Conservation (phyloP, 1,140 invertebrate species). For the Ruditapes philippinarum region DNA sequence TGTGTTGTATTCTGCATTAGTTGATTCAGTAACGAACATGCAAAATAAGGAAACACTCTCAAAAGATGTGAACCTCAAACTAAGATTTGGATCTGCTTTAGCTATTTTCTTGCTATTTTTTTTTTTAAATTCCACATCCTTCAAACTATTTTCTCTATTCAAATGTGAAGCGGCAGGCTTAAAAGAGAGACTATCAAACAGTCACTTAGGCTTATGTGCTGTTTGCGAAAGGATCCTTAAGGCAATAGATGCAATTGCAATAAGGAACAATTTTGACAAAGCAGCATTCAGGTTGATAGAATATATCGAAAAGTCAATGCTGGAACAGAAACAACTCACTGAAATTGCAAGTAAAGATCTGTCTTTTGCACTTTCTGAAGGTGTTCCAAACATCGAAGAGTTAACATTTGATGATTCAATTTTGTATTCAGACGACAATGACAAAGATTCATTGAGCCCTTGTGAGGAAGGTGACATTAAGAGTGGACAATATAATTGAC, state of each 20-base stretch:
- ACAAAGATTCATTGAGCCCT: too few relatives aligned
- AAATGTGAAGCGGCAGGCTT: not conserved
- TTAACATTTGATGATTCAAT: not conserved
- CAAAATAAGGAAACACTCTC: not conserved
- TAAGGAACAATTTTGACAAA: not conserved
- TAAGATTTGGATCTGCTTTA: not conserved
- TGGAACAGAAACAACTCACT: not conserved
- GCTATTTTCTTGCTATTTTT: not conserved
- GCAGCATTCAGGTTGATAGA: not conserved
- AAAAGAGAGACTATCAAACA: not conserved
- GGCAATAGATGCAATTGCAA: not conserved
- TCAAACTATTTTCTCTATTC: not conserved
- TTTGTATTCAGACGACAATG: not conserved
- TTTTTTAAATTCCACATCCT: not conserved
- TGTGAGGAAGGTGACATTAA: too few relatives aligned
- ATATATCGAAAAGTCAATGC: not conserved
- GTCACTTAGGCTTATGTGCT: slow-evolving; percentile 10
- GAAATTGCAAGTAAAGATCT: not conserved
- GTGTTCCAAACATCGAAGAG: not conserved
- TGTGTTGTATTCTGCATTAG: not conserved
- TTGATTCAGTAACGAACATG: not conserved
- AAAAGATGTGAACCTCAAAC: not conserved
- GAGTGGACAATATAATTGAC: too few relatives aligned
- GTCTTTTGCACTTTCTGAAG: not conserved
- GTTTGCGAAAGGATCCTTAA: not conserved